Percentiles rank a stretch among this genome's conserved stretches.
phyloP scores from a whole-genome alignment of 23 tunicate genomes.

The Diplosoma virens region DNA sequence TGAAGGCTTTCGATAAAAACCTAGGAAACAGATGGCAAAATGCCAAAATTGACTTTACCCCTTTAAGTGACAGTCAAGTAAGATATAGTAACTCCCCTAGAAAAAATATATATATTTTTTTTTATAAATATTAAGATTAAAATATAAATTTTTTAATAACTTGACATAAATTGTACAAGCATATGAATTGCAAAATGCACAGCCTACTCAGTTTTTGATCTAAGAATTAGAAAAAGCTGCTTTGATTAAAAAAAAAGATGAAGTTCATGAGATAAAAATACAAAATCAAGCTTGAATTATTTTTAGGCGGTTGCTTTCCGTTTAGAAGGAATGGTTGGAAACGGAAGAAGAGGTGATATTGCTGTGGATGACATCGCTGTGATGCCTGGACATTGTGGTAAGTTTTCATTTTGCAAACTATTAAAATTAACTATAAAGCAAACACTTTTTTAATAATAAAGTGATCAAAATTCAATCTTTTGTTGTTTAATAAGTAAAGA shows the following conservation, averaged over 20 bases:
- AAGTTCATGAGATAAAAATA: too few relatives aligned
- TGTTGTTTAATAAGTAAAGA: too few relatives aligned
- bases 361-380: constrained; percentile 70
- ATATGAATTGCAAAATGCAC: too few relatives aligned
- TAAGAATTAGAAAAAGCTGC: too few relatives aligned
- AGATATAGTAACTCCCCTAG: too few relatives aligned
- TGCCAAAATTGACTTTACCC: constrained; percentile 46
- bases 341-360: constrained; percentile 52
- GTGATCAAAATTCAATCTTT: too few relatives aligned
- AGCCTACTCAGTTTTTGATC: too few relatives aligned
- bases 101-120: too few relatives aligned
- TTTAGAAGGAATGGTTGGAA: constrained; percentile 62
- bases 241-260: too few relatives aligned
- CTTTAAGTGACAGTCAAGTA: constrained; percentile 34
- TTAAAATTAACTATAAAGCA: neutral
- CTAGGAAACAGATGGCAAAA: constrained; percentile 54
- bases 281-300: neutral
- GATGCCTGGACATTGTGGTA: constrained; percentile 79
- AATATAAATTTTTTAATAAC: neutral
- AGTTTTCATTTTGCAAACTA: neutral
- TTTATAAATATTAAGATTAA: too few relatives aligned
- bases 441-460: too few relatives aligned
- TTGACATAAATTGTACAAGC: neutral
- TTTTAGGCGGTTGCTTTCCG: constrained; percentile 61
- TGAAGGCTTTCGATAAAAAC: constrained; percentile 25